phyloP scores from a whole-genome alignment of 2,888 invertebrate species.

The Ophion obscuratus region DNA sequence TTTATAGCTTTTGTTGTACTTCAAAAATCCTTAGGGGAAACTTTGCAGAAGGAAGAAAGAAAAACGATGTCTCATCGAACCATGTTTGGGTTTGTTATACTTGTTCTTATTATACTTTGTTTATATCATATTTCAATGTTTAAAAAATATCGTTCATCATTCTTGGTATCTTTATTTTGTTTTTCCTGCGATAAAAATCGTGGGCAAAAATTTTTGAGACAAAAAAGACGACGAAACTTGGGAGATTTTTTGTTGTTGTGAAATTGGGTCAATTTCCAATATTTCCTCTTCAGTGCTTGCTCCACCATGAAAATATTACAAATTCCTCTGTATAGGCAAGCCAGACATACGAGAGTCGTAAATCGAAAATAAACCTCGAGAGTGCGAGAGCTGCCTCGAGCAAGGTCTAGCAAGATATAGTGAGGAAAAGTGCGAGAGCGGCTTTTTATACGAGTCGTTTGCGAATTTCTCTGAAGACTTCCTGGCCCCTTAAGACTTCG shows the following conservation, averaged over 20 bases:
- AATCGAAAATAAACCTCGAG: conserved; percentile 68
- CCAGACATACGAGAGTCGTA: conserved; percentile 66
- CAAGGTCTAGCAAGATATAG: conserved; percentile 14
- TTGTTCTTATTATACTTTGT: too few species aligned
- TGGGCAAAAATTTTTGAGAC: background rate
- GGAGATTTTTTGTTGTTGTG: conserved; percentile 51
- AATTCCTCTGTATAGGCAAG: conserved; percentile 62
- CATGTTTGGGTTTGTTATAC: too few species aligned
- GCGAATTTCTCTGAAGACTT: conserved; percentile 10
- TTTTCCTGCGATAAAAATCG: too few species aligned
- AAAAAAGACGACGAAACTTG: conserved; percentile 30
- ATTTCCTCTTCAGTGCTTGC: conserved; percentile 49
- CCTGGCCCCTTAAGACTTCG: conserved; percentile 5
- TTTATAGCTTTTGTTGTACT: too few species aligned
- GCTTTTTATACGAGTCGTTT: conserved; percentile 31
- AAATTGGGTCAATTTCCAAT: conserved; percentile 60
- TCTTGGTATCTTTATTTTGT: too few species aligned
- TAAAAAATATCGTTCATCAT: too few species aligned
- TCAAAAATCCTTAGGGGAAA: too few species aligned
- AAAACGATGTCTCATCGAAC: too few species aligned
- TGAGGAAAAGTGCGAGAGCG: conserved; percentile 36
- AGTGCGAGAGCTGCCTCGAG: conserved; percentile 45
- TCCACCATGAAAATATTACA: conserved; percentile 54
- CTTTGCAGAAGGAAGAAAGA: too few species aligned
- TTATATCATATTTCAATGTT: too few species aligned